These are phyloP conservation scores for Eustalomyia histrio DNA, from an alignment of 2,888 invertebrate genomes.

Conservation along the genomic window DNA sequence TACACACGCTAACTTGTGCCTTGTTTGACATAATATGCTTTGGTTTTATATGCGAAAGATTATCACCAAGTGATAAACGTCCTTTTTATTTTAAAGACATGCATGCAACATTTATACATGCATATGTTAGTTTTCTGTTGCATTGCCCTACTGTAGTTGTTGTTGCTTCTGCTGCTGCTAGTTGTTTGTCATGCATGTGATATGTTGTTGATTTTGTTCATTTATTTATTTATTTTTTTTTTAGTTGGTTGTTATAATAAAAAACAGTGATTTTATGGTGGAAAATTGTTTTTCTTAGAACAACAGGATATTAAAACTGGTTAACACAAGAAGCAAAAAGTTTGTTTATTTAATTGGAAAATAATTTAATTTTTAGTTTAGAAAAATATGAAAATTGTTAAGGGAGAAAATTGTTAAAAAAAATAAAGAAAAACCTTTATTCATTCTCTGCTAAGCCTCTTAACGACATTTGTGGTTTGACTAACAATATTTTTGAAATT, in stretches of 20 bases:
- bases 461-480: too few species aligned
- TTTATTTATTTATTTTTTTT: constrained; percentile 15
- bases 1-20: constrained; percentile 67
- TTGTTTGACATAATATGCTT: constrained; percentile 68
- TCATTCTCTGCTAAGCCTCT: too few species aligned
- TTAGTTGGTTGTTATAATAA: constrained; percentile 30
- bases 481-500: too few species aligned
- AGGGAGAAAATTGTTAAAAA: too few species aligned
- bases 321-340: constrained; percentile 52
- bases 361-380: constrained; percentile 37
- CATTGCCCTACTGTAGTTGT: constrained; percentile 44
- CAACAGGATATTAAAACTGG: constrained; percentile 63
- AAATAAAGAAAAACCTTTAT: too few species aligned
- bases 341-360: constrained; percentile 62
- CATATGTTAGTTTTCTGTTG: constrained; percentile 62
- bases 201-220: constrained; percentile 62
- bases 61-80: constrained; percentile 65
- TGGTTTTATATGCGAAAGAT: constrained; percentile 61
- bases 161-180: constrained; percentile 49
- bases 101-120: constrained; percentile 65
- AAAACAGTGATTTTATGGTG: constrained; percentile 50
- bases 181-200: constrained; percentile 65
- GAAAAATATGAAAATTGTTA: background rate
- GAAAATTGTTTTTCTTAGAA: constrained; percentile 54
- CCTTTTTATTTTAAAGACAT: constrained; percentile 66